Base-by-base conservation (phyloP, 1,140 invertebrate species). In the Brevipalpus yothersi region DNA sequence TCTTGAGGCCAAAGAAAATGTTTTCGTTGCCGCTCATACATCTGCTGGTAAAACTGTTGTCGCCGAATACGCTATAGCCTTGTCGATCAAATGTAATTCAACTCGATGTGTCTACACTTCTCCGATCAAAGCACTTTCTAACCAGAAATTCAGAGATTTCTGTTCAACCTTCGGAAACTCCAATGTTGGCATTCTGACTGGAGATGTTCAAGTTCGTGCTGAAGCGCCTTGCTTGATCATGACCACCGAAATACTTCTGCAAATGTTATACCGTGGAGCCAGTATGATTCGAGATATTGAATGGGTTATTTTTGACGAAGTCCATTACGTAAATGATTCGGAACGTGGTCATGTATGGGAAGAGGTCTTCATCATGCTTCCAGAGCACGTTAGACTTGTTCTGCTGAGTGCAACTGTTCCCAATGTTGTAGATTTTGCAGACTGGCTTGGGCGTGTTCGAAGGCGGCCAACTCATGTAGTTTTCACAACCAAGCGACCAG, bases 341-440 rank as follows among this genome's bases (percentile, higher is more conserved):
- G 91, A 97, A 79, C 76, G 95, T 65, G 95, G 95, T 17, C 91
- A 98, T 67, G 94, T 99, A 1, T 99, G 95, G 94, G 95, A 99
- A 74, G 93, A 98, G 74, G 90, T 93, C 1, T 75, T 99, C 0
- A 99, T 99, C 65, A 78, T 99, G 68, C 70, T 99, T 45, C 93
- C 93, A 0, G 77, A 82, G 15, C 86, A 92, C 69, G 89, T 98
- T 2, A 89, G 82, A 64, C 91, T 99, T 60, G 90, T 99, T 3
- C 84, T 99, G 80, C 73, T 99, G 12, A 94, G 88, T 69, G 95
- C 95, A 1, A 99, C 95, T 2, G 93, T 98, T 39, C 92, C 94
- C 1, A 99, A 99, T 72, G 86, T 89, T 4, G 72, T 92, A 61
- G 83, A 95, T 70, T 92, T 98, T 75, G 93, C 93, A 1, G 83